A percentile compares a stretch with the other conserved stretches of the same genome.
These are phyloP conservation scores for Odontocolon sp. DNA, from an alignment of 2,888 invertebrate genomes.

Conservation along the genomic window DNA sequence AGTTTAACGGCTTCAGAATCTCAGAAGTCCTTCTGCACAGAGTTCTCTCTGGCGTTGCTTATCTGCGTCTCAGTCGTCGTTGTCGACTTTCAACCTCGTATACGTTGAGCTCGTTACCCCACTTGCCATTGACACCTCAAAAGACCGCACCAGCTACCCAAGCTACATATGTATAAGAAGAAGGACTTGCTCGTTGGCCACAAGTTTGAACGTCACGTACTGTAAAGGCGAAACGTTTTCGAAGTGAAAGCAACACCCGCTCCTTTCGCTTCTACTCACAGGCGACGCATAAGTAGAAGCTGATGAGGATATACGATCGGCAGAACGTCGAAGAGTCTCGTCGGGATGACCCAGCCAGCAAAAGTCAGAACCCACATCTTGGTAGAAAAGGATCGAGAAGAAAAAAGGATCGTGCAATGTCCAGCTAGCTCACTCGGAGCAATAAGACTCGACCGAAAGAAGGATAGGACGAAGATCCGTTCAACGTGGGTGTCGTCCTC, in stretches of 20 bases:
- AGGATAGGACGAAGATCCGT: slow-evolving; percentile 28
- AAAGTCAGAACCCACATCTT: slow-evolving; percentile 26
- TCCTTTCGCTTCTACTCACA: slow-evolving; percentile 3
- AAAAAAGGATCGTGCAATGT: not conserved
- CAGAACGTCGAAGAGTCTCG: slow-evolving; percentile 43
- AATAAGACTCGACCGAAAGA: slow-evolving; percentile 16
- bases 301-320: slow-evolving; percentile 60
- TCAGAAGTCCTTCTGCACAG: too few relatives aligned
- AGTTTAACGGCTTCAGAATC: slow-evolving; percentile 67
- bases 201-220: slow-evolving; percentile 15
- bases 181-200: slow-evolving; percentile 32
- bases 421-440: slow-evolving; percentile 5
- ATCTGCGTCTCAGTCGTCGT: slow-evolving; percentile 61
- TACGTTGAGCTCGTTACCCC: slow-evolving; percentile 69
- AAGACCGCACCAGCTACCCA: slow-evolving; percentile 54
- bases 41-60: slow-evolving; percentile 64
- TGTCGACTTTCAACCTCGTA: slow-evolving; percentile 65
- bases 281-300: slow-evolving; percentile 43
- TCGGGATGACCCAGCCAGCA: not conserved
- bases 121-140: slow-evolving; percentile 72
- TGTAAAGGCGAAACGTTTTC: slow-evolving; percentile 29
- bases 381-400: not conserved
- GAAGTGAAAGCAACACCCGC: slow-evolving; percentile 26
- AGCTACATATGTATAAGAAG: slow-evolving; percentile 12
- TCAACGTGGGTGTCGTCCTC: slow-evolving; percentile 48